Evolutionary conservation across 2,113 vertebrate species (phyloP), one percentile per base, ranked within the genome.

Genomic region (Panthera tigris): DNA sequence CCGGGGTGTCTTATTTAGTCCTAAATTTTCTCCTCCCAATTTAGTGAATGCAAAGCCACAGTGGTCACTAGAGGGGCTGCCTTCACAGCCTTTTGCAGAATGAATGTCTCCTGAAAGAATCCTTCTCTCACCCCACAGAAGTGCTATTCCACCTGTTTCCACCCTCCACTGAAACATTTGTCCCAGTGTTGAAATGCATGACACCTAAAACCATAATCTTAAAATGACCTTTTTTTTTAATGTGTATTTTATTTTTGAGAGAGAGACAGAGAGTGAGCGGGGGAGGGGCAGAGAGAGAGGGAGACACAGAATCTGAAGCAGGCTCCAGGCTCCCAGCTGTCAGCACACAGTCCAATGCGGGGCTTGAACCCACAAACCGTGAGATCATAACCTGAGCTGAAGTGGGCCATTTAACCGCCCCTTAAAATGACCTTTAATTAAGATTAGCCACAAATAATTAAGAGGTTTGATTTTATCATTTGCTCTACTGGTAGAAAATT

Each of bases 341-440:
- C 57, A 61, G 57, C 57, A 23, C 57, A 3, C 21, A 25, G 57
- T 21, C 21, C 7, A 2, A 61, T 25, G 57, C 52, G 15, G 57
- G 57, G 57, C 57, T 61, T 18, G 3, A 61, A 23, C 57, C 57
- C 57, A 61, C 57, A 61, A 61, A 61, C 57, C 21, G 3, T 23
- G 57, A 61, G 57, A 61, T 61, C 7, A 7, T 61, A 21, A 61
- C 57, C 21, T 61, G 57, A 23, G 21, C 57, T 8, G 1, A 23
- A 23, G 57, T 61, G 7, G 21, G 21, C 21, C 21, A 18, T 8
- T 61, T 61, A 61, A 57, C 21, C 2, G 8, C 21, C 57, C 57
- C 79, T 71, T 79, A 89, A 83, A 89, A 69, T 71, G 50, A 79
- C 61, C 14, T 92, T 86, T 41, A 33, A 23, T 91, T 97, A 95